phyloP scores from a whole-genome alignment of 64 coral and sea anemone genomes.

The Exaiptasia diaphana region DNA sequence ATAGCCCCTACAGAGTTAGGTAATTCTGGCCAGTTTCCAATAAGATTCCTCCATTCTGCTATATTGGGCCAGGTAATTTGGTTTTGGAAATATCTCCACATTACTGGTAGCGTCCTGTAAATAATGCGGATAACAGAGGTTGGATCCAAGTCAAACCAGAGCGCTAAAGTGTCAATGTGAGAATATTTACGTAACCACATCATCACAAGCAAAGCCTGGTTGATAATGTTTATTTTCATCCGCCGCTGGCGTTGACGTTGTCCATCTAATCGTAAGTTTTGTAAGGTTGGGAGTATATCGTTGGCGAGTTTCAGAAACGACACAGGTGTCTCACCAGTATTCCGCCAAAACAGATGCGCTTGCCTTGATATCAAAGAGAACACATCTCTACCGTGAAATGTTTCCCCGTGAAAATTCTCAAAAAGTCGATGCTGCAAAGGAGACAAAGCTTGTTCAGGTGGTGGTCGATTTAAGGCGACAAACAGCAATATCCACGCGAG shows the following conservation, averaged over 20 bases:
- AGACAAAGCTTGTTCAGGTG: background rate
- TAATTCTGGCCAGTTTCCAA: constrained; percentile 7
- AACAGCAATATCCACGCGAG: background rate
- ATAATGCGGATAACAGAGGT: background rate
- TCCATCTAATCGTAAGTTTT: background rate
- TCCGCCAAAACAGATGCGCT: background rate
- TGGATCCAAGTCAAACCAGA: constrained; percentile 14
- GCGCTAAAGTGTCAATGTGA: background rate
- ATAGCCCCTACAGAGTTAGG: background rate
- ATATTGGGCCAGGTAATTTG: constrained; percentile 5
- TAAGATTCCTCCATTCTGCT: background rate
- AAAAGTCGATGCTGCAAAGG: constrained; percentile 8
- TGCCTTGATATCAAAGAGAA: background rate
- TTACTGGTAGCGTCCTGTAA: constrained; percentile 1
- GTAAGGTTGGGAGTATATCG: background rate
- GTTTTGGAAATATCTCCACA: constrained; percentile 17
- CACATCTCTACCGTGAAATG: background rate
- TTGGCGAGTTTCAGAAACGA: background rate
- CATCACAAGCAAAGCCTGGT: background rate
- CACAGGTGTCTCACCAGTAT: background rate
- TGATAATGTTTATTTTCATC: background rate
- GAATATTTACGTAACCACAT: constrained; percentile 19
- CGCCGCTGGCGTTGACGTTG: background rate
- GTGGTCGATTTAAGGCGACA: background rate
- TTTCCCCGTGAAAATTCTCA: constrained; percentile 35